Evolutionary conservation across 2,888 invertebrate genomes (phyloP).

Genomic region (Theretra japonica): DNA sequence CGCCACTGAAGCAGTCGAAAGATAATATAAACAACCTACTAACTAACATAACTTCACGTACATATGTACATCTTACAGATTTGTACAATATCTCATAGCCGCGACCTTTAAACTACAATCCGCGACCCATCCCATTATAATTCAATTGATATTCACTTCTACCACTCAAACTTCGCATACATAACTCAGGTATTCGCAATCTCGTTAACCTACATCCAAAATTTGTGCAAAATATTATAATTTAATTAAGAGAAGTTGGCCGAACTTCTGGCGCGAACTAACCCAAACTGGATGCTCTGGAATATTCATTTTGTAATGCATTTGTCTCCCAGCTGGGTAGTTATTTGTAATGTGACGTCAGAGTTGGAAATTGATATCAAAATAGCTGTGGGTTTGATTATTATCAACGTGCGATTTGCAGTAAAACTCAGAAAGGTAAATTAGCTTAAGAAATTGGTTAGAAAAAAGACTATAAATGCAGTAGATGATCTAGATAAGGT

Average conservation of each 20-base stretch:
- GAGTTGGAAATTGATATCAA: no score
- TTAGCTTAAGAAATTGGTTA: no score
- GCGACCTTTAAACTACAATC: no score
- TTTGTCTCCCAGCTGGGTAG: background rate
- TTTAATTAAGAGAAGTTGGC: slow-evolving; percentile 4
- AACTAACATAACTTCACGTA: no score
- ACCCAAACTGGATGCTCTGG: background rate
- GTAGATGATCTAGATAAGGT: no score
- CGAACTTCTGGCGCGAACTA: slow-evolving; percentile 15
- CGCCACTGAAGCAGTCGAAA: no score
- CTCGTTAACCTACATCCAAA: slow-evolving; percentile 20
- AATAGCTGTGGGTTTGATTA: no score
- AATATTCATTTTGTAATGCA: slow-evolving; percentile 15
- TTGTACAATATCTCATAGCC: no score
- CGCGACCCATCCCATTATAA: background rate
- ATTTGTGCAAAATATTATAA: slow-evolving; percentile 13
- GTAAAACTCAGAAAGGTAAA: background rate
- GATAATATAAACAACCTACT: no score
- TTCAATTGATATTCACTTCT: background rate
- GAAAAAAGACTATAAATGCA: no score
- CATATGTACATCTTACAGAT: no score
- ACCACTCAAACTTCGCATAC: background rate
- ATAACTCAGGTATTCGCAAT: background rate
- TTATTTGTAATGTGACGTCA: background rate
- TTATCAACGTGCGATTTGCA: background rate